Percentiles rank a stretch among this genome's conserved stretches.
Conservation (phyloP, 2,888 invertebrate genomes). For the Drosophila fulvimacula region DNA sequence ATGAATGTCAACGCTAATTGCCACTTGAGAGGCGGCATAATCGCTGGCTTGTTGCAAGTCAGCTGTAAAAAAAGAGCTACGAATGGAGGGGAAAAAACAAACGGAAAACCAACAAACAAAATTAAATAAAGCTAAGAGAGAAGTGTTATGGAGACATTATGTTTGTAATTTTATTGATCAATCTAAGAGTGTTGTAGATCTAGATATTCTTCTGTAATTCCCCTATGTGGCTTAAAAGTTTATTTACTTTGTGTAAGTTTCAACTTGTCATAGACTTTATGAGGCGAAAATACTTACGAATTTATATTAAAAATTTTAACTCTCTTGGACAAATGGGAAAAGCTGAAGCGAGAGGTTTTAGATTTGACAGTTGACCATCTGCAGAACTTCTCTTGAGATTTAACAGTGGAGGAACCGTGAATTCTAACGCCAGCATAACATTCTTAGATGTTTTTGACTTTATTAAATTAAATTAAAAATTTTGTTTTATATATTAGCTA, state of each 20-base stretch:
- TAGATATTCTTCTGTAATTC: neutral
- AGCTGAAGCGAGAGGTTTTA: no score
- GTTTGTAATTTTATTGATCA: neutral
- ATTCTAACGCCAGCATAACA: no score
- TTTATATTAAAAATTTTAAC: no score
- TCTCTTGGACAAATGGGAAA: no score
- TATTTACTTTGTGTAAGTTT: neutral
- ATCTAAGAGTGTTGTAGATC: neutral
- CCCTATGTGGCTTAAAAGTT: neutral
- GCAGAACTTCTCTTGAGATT: no score
- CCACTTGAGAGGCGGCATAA: conserved; percentile 59
- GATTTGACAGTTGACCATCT: no score
- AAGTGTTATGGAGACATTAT: neutral
- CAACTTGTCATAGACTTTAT: no score
- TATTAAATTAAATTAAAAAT: no score
- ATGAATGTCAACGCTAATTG: conserved; percentile 78
- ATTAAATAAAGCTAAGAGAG: neutral
- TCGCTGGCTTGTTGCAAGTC: conserved; percentile 26
- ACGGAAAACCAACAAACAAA: conserved; percentile 34
- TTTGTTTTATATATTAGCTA: neutral
- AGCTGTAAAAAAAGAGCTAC: conserved; percentile 34
- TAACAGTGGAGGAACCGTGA: no score
- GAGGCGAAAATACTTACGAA: no score
- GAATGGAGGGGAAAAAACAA: conserved; percentile 29
- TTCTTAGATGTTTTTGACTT: no score